Conservation (phyloP, 2,888 invertebrate genomes). For the Chrysolina americana region DNA sequence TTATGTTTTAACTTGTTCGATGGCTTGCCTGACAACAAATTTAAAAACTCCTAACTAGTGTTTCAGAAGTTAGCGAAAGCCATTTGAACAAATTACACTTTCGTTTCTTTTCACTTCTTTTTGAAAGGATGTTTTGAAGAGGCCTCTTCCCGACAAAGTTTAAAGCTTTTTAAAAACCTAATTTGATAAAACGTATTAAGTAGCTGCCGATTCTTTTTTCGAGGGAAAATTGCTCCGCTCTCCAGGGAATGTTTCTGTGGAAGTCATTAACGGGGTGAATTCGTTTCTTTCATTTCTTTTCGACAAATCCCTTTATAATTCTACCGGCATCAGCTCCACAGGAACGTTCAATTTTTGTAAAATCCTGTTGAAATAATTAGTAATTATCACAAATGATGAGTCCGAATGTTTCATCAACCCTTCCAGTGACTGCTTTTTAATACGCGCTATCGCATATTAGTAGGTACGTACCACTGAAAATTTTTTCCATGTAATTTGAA, state of each 20-base stretch:
- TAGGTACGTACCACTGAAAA: too few relatives aligned
- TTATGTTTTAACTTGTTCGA: slow-evolving; percentile 61
- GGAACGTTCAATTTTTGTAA: not conserved
- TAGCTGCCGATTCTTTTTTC: slow-evolving; percentile 52
- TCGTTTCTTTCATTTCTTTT: slow-evolving; percentile 2
- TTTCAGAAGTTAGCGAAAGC: slow-evolving; percentile 69
- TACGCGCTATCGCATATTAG: too few relatives aligned
- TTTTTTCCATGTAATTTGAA: too few relatives aligned
- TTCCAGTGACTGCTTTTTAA: too few relatives aligned
- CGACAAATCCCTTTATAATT: slow-evolving; percentile 4
- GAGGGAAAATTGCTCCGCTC: slow-evolving; percentile 50
- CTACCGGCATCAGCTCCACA: not conserved
- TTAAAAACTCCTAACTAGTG: slow-evolving; percentile 69
- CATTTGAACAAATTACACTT: slow-evolving; percentile 70
- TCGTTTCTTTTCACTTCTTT: slow-evolving; percentile 68
- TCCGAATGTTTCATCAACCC: not conserved
- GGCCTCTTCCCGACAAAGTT: slow-evolving; percentile 57
- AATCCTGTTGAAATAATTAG: not conserved
- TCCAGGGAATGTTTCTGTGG: slow-evolving; percentile 48
- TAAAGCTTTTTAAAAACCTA: slow-evolving; percentile 65
- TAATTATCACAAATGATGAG: not conserved
- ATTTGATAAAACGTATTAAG: slow-evolving; percentile 61
- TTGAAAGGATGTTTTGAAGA: slow-evolving; percentile 60
- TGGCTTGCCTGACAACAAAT: slow-evolving; percentile 65
- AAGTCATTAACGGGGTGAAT: slow-evolving; percentile 28